Evolutionary conservation across 1,140 invertebrate genomes (phyloP).

Genomic region (Matsumurasca onukii): DNA sequence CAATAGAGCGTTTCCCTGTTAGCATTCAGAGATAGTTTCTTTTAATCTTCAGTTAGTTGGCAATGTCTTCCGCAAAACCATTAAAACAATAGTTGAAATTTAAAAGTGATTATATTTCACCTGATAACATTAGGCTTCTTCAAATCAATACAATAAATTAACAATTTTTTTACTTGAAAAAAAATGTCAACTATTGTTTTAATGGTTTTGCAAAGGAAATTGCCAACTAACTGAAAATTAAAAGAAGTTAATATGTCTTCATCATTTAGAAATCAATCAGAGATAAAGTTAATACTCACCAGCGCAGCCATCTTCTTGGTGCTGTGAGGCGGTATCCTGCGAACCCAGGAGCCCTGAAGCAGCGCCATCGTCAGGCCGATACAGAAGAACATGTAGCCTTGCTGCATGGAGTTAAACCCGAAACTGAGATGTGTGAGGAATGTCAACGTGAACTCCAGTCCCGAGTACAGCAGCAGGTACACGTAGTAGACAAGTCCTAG

Average conservation of each 20-base stretch:
- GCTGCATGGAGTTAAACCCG: constrained; percentile 90
- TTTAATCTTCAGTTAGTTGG: too few relatives aligned
- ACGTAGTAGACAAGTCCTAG: constrained; percentile 90
- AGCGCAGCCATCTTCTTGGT: constrained; percentile 72
- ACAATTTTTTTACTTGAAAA: too few relatives aligned
- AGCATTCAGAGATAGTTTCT: too few relatives aligned
- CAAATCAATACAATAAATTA: too few relatives aligned
- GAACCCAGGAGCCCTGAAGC: constrained; percentile 87
- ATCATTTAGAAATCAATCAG: too few relatives aligned
- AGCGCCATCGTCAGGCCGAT: constrained; percentile 92
- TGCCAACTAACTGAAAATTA: neutral
- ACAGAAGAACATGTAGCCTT: constrained; percentile 96
- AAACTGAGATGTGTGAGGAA: constrained; percentile 95
- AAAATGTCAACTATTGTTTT: neutral
- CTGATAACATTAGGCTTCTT: too few relatives aligned
- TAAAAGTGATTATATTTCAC: too few relatives aligned
- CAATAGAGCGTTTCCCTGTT: too few relatives aligned
- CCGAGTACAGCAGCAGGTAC: constrained; percentile 96
- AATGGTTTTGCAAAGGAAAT: too few relatives aligned
- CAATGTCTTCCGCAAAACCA: too few relatives aligned
- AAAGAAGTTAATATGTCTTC: too few relatives aligned
- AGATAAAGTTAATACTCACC: constrained; percentile 53
- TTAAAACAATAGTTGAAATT: too few relatives aligned
- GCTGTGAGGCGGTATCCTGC: constrained; percentile 73
- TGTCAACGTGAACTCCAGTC: constrained; percentile 95